Percentiles rank a stretch among this genome's conserved stretches.
Evolutionary conservation across 2,888 invertebrate genomes (phyloP).

Genomic region (Prosapia bicincta): DNA sequence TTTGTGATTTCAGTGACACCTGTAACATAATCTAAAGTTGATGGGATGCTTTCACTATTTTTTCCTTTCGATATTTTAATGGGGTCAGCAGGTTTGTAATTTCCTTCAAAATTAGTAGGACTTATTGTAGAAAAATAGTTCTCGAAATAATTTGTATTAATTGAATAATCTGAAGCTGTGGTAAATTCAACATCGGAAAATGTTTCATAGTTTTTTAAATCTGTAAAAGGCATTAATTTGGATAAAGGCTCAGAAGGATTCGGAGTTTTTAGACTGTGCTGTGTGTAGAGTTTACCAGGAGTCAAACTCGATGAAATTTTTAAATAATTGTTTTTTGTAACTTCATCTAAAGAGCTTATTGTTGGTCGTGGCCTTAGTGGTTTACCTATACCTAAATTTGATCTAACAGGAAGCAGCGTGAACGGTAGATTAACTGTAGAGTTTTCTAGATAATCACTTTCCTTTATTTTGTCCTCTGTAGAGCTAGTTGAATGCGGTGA

Average conservation of each 20-base stretch:
- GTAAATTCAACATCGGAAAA: too few relatives aligned
- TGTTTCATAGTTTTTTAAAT: too few relatives aligned
- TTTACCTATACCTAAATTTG: constrained; percentile 70
- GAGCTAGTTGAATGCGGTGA: constrained; percentile 22
- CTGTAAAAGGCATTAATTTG: too few relatives aligned
- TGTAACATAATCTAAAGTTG: background rate
- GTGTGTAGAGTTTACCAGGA: too few relatives aligned
- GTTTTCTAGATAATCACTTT: constrained; percentile 53
- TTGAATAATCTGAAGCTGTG: background rate
- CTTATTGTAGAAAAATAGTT: background rate
- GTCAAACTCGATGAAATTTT: background rate
- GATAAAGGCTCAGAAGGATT: too few relatives aligned
- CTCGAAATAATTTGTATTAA: background rate
- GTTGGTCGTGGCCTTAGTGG: constrained; percentile 50
- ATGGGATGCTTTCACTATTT: background rate
- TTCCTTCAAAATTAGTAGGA: constrained; percentile 26
- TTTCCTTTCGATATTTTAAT: background rate
- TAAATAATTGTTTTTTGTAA: background rate
- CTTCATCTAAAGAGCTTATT: background rate
- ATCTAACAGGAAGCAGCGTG: constrained; percentile 72
- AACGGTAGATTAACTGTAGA: constrained; percentile 59
- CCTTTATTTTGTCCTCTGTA: constrained; percentile 25
- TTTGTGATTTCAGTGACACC: background rate
- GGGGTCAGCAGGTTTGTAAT: background rate
- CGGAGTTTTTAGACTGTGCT: too few relatives aligned